phyloP scores from a whole-genome alignment of 2,888 invertebrate genomes.

The Thymelicus lineola region DNA sequence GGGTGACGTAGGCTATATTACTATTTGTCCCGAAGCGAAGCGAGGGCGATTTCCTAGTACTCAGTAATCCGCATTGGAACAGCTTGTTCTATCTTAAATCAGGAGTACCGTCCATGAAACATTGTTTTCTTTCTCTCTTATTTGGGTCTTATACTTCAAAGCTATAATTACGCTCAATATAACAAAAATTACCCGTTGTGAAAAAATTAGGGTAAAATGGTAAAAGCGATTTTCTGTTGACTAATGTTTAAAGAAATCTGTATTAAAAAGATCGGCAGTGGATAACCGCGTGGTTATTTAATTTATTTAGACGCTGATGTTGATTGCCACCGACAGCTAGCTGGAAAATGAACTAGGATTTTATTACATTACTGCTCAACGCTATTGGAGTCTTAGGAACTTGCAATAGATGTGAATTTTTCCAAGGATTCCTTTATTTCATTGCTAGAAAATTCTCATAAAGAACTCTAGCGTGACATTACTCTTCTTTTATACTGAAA shows the following conservation, averaged over 20 bases:
- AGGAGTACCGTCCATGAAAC: too few species aligned
- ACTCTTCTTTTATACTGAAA: too few species aligned
- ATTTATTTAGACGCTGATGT: not conserved
- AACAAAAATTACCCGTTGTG: too few species aligned
- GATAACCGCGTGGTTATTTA: not conserved
- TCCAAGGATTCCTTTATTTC: not conserved
- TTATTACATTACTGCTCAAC: not conserved
- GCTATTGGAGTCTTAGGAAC: not conserved
- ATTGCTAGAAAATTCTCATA: not conserved
- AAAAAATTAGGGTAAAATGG: too few species aligned
- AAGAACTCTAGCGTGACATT: too few species aligned
- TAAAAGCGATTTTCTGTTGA: not conserved
- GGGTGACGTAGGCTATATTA: too few species aligned
- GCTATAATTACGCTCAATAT: too few species aligned
- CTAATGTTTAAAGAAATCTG: not conserved
- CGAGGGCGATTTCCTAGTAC: too few species aligned
- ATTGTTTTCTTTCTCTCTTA: too few species aligned
- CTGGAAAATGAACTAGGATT: not conserved
- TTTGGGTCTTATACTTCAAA: too few species aligned
- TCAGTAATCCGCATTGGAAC: not conserved
- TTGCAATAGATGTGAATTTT: not conserved
- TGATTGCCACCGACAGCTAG: not conserved
- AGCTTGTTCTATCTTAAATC: too few species aligned
- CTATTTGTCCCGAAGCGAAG: too few species aligned
- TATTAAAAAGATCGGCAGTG: not conserved